Evolutionary conservation across 1,140 invertebrate species (phyloP), one percentile per base, ranked within the genome.

Genomic region (Ericerus pela): DNA sequence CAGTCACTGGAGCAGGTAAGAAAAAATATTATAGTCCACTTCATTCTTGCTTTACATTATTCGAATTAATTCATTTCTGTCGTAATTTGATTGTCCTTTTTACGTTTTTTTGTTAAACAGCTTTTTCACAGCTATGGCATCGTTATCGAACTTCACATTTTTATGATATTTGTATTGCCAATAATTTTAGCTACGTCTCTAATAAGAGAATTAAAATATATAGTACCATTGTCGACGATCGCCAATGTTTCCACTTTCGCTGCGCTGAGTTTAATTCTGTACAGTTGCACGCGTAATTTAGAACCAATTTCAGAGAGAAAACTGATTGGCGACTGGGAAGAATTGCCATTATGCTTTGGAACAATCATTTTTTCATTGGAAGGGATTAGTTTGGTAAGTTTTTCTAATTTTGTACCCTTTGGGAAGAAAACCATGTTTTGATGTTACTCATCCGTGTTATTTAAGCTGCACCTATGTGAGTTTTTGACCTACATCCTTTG

Each of bases 341-440:
- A 59, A 14, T 71, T 88, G 57, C 88, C 88, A 0, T 74, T 85
- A 28, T 92, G 87, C 74, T 90, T 92, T 65, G 87, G 87, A 56
- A 91, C 84, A 2, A 85, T 84, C 8, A 88, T 92, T 62, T 92
- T 89, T 62, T 85, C 88, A 3, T 75, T 91, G 61, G 88, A 92
- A 72, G 88, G 88, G 52, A 91, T 92, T 64, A 86, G 85, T 65
- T 84, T 91, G 55, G 63, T 69, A 58, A 64, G 59, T 59, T n/a
- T n/a, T n/a, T n/a, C n/a, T n/a, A n/a, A n/a, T n/a, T n/a, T n/a
- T n/a, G n/a, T n/a, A n/a, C n/a, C n/a, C n/a, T n/a, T n/a, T n/a
- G n/a, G n/a, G n/a, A n/a, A n/a, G n/a, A n/a, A n/a, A n/a, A n/a
- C n/a, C n/a, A n/a, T n/a, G n/a, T n/a, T n/a, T n/a, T n/a, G n/a